These are phyloP conservation scores for Meandrusa payeni DNA, from an alignment of 2,888 invertebrate genomes.

Conservation along the genomic window DNA sequence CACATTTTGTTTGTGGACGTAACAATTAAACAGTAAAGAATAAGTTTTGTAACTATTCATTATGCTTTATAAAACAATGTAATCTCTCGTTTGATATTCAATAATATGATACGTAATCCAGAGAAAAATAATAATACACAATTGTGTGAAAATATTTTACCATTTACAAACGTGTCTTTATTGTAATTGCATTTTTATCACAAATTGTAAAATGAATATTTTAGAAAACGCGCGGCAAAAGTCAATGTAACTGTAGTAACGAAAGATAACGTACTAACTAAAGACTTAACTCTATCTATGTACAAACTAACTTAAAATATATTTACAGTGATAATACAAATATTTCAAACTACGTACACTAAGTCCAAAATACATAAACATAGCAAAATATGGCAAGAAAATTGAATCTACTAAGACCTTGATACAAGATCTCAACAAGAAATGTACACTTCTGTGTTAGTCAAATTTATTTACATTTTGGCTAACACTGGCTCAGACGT, in stretches of 20 bases:
- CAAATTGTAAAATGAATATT: no score
- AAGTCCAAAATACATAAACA: slow-evolving; percentile 29
- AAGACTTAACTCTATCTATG: slow-evolving; percentile 26
- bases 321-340: slow-evolving; percentile 45
- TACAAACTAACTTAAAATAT: slow-evolving; percentile 31
- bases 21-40: no score
- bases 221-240: slow-evolving; percentile 29
- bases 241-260: slow-evolving; percentile 26
- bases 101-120: no score
- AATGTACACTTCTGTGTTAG: slow-evolving; percentile 33
- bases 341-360: slow-evolving; percentile 26
- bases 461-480: slow-evolving; percentile 34
- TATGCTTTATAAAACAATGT: no score
- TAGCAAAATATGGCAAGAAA: slow-evolving; percentile 75
- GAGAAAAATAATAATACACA: no score
- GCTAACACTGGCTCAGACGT: slow-evolving; percentile 80
- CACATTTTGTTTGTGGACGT: no score
- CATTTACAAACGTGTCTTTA: no score
- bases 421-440: slow-evolving; percentile 73
- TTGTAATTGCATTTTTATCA: no score
- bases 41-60: no score
- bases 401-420: slow-evolving; percentile 62
- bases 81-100: no score
- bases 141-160: no score
- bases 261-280: no score